phyloP scores from a whole-genome alignment of 35 echinoderm and acorn worm genomes.

The Apostichopus californicus region DNA sequence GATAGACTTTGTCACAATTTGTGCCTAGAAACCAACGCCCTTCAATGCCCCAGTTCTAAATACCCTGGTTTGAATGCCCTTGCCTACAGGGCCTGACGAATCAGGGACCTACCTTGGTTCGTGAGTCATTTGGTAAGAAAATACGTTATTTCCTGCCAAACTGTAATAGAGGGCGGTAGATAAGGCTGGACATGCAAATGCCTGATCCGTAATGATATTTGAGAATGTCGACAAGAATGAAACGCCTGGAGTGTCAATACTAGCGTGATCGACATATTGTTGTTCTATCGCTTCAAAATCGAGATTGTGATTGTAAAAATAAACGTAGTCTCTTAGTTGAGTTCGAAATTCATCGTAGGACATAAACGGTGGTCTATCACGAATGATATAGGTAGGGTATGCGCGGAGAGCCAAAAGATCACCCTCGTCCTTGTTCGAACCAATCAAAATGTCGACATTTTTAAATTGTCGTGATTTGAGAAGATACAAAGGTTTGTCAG shows the following conservation, averaged over 20 bases:
- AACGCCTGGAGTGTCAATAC: not conserved
- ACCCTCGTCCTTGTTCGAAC: constrained; percentile 3
- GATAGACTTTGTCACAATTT: not conserved
- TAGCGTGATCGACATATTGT: not conserved
- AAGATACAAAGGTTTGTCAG: not conserved
- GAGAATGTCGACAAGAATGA: not conserved
- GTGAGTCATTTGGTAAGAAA: not conserved
- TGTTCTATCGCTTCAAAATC: not conserved
- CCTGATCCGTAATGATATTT: not conserved
- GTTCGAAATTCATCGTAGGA: not conserved
- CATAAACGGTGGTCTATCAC: not conserved
- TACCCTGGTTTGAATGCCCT: too few relatives aligned
- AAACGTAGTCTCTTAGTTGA: not conserved
- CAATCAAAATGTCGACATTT: not conserved
- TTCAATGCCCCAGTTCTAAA: too few relatives aligned
- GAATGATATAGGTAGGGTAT: not conserved
- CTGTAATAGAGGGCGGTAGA: not conserved
- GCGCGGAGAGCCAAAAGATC: not conserved
- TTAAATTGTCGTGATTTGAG: not conserved
- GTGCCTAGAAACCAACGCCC: too few relatives aligned
- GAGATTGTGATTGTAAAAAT: not conserved
- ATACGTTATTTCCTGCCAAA: not conserved
- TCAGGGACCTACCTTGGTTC: not conserved
- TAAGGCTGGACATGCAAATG: not conserved
- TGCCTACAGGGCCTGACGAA: too few relatives aligned